Evolutionary conservation across 2,888 invertebrate genomes (phyloP).

Genomic region (Platypus cylindrus): DNA sequence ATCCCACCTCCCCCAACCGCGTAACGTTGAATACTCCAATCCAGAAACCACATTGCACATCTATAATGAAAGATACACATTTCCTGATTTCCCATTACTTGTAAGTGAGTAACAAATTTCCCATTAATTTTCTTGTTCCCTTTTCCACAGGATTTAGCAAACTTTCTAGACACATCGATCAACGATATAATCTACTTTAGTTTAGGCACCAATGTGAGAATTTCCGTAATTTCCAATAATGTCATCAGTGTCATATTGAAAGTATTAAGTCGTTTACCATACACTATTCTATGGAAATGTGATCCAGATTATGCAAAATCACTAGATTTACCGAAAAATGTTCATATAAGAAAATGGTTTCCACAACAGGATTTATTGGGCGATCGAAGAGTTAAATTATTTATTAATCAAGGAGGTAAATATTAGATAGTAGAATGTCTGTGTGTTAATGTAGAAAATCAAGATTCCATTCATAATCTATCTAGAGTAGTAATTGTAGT

Average conservation of each 20-base stretch:
- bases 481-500: no score
- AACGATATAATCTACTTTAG: slow-evolving; percentile 34
- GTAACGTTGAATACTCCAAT: no score
- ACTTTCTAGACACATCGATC: slow-evolving; percentile 27
- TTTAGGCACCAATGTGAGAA: slow-evolving; percentile 34
- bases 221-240: slow-evolving; percentile 24
- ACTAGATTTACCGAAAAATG: slow-evolving; percentile 27
- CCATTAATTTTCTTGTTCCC: no score
- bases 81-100: no score
- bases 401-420: slow-evolving; percentile 23
- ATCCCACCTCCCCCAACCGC: no score
- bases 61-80: no score
- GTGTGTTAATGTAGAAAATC: not conserved
- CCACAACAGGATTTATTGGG: slow-evolving; percentile 32
- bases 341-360: slow-evolving; percentile 32
- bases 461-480: no score
- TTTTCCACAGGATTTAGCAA: slow-evolving; percentile 31
- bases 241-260: slow-evolving; percentile 25
- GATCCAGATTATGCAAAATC: slow-evolving; percentile 28
- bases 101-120: no score
- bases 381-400: slow-evolving; percentile 23
- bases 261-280: slow-evolving; percentile 32
- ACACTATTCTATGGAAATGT: slow-evolving; percentile 36
- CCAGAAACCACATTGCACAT: no score
- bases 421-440: slow-evolving; percentile 20